phyloP scores from a whole-genome alignment of 2,888 invertebrate genomes.

The Lamproptera curius region DNA sequence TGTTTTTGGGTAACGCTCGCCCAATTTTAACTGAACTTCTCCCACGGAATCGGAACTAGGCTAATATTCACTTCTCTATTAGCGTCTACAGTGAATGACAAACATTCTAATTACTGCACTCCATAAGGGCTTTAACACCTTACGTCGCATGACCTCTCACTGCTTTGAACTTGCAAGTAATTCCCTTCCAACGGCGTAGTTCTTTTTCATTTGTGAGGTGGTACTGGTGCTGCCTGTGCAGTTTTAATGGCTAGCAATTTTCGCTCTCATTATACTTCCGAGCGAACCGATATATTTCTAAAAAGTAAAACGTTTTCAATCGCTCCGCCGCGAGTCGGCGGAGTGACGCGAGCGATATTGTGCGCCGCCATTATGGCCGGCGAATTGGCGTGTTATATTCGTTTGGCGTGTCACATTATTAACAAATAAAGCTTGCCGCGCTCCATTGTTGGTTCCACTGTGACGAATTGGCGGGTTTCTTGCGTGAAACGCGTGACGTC shows the following conservation, averaged over 20 bases:
- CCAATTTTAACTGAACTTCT: no score
- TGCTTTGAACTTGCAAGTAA: no score
- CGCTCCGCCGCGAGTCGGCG: slow-evolving; percentile 3
- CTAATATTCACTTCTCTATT: slow-evolving; percentile 12
- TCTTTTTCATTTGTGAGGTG: no score
- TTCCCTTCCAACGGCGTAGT: no score
- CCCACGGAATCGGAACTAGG: slow-evolving; percentile 8
- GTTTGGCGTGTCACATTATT: slow-evolving; percentile 63
- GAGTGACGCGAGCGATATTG: slow-evolving; percentile 11
- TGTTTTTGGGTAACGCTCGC: no score
- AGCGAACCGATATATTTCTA: no score
- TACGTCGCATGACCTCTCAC: no score
- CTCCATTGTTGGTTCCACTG: slow-evolving; percentile 53
- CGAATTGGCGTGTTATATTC: slow-evolving; percentile 60
- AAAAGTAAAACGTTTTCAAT: no score
- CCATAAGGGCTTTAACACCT: neutral
- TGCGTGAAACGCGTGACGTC: slow-evolving; percentile 46
- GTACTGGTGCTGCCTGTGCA: no score
- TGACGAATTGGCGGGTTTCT: slow-evolving; percentile 52
- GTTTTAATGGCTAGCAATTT: no score
- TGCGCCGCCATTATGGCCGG: slow-evolving; percentile 42
- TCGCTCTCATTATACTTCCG: no score
- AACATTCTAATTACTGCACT: slow-evolving; percentile 8
- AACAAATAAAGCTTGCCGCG: slow-evolving; percentile 66
- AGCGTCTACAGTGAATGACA: slow-evolving; percentile 8